Percentiles rank a stretch among this genome's conserved stretches.
Conservation (phyloP, 2,797 vertebrate genomes). For the Microhierax caerulescens region DNA sequence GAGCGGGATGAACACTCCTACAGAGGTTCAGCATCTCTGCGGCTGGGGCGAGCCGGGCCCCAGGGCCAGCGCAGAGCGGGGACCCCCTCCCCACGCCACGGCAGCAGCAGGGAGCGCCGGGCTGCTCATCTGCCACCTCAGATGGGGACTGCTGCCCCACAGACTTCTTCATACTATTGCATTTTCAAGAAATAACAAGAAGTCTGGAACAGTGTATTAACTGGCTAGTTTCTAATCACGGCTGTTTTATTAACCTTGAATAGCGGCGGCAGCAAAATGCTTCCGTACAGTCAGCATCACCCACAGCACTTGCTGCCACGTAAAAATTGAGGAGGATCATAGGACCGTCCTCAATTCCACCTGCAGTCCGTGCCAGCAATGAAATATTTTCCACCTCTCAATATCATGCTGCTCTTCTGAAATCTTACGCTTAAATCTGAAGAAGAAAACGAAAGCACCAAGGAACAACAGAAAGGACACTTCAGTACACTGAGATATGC, state of each 20-base stretch:
- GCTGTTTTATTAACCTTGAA: background rate
- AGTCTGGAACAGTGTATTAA: accelerated
- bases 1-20: accelerated
- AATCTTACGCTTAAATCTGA: background rate
- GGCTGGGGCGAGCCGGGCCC: accelerated
- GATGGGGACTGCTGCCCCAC: background rate
- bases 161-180: background rate
- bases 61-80: accelerated
- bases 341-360: background rate
- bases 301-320: background rate
- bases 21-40: accelerated
- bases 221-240: background rate
- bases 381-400: background rate
- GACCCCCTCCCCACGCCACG: accelerated
- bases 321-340: accelerated
- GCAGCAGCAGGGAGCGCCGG: too few species aligned
- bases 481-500: background rate
- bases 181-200: background rate
- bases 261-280: background rate
- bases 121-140: background rate
- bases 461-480: background rate
- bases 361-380: background rate
- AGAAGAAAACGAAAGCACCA: background rate
- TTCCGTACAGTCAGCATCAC: background rate
- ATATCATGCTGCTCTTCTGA: background rate